A percentile compares a stretch with the other conserved stretches of the same genome.
Evolutionary conservation across 35 echinoderm and acorn worm genomes (phyloP).

Genomic region (Heliocidaris tuberculata): DNA sequence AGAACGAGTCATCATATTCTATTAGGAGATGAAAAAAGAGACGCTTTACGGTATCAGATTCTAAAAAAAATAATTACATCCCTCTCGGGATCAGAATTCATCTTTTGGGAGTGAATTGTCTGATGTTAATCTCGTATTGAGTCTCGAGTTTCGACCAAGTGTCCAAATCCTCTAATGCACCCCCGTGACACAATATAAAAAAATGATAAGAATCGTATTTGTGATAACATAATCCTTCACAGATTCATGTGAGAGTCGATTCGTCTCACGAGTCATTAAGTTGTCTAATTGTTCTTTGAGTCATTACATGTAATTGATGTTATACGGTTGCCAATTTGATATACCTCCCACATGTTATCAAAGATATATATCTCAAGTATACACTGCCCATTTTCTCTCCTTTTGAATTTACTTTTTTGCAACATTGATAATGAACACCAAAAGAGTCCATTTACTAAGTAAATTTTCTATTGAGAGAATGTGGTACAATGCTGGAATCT

Average conservation of each 20-base stretch:
- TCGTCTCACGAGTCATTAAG: background rate
- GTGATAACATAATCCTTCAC: background rate
- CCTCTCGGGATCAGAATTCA: background rate
- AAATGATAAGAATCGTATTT: background rate
- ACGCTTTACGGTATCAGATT: background rate
- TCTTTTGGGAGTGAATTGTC: background rate
- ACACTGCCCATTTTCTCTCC: background rate
- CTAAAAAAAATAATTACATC: background rate
- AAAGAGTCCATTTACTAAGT: background rate
- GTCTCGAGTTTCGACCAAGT: background rate
- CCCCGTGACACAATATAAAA: background rate
- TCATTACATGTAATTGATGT: background rate
- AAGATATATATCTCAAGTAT: background rate
- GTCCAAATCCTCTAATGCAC: background rate
- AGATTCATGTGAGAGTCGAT: background rate
- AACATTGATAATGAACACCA: background rate
- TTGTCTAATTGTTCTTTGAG: conserved; percentile 18
- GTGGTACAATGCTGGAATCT: no score
- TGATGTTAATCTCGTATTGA: background rate
- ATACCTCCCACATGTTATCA: background rate
- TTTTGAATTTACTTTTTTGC: background rate
- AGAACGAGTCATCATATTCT: background rate
- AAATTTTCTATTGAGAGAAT: no score
- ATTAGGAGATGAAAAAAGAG: background rate
- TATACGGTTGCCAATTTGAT: background rate